These are phyloP conservation scores for Diprion similis DNA, from an alignment of 1,140 invertebrate genomes.

Conservation along the genomic window DNA sequence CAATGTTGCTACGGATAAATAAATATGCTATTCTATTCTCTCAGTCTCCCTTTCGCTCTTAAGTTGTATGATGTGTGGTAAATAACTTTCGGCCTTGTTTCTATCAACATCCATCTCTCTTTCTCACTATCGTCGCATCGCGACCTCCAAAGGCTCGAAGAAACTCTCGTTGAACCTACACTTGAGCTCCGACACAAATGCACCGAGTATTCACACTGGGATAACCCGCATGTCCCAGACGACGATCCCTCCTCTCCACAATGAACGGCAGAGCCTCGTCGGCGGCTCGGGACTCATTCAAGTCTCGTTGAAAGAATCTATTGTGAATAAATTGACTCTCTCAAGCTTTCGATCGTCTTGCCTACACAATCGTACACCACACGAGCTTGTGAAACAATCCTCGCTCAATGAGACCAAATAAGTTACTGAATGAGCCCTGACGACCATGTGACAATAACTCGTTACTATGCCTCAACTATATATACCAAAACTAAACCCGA, in stretches of 20 bases:
- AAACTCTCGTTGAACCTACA: not conserved
- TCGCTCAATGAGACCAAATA: too few relatives aligned
- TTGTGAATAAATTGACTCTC: constrained; percentile 59
- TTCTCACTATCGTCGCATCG: too few relatives aligned
- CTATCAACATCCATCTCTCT: too few relatives aligned
- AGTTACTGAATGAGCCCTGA: too few relatives aligned
- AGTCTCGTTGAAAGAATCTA: constrained; percentile 55
- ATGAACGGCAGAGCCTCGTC: constrained; percentile 45
- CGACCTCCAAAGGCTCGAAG: not conserved
- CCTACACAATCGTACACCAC: constrained; percentile 36
- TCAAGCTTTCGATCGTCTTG: constrained; percentile 34
- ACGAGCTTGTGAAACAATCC: not conserved
- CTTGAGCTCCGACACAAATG: not conserved
- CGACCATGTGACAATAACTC: too few relatives aligned
- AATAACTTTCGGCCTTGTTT: too few relatives aligned
- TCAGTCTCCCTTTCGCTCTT: too few relatives aligned
- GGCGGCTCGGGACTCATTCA: constrained; percentile 24
- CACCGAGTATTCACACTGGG: not conserved
- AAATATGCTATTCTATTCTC: too few relatives aligned
- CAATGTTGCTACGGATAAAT: too few relatives aligned
- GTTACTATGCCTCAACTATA: too few relatives aligned
- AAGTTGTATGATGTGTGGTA: too few relatives aligned
- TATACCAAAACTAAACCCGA: too few relatives aligned
- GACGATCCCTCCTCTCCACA: not conserved
- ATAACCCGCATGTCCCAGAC: not conserved